A percentile compares a stretch with the other conserved stretches of the same genome.
Conservation (phyloP, 2,888 invertebrate genomes). For the Tenthredo distinguenda region DNA sequence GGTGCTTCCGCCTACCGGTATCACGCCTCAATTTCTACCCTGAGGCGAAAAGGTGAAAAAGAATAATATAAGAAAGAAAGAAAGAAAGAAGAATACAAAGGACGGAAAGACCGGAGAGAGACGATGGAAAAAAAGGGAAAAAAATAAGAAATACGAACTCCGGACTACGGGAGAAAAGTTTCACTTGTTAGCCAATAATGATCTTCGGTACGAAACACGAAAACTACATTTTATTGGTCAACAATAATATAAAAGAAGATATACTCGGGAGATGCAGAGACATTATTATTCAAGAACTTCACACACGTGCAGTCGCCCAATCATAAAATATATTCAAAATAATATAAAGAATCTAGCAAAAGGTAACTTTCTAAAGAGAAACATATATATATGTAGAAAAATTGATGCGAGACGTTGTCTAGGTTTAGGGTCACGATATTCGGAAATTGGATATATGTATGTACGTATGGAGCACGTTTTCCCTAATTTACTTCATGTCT, state of each 20-base stretch:
- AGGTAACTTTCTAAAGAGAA: background rate
- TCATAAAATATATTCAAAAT: background rate
- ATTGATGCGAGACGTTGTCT: background rate
- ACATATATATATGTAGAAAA: background rate
- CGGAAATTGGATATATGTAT: background rate
- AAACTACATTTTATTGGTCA: background rate
- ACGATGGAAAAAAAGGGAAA: background rate
- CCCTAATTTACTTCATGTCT: background rate
- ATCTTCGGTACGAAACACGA: background rate
- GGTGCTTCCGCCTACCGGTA: background rate
- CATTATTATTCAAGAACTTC: background rate
- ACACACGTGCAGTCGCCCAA: background rate
- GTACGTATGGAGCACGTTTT: background rate
- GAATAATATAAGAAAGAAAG: background rate
- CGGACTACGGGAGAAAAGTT: background rate
- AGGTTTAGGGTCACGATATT: background rate
- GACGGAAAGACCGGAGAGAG: background rate
- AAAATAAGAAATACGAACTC: background rate
- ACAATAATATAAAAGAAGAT: background rate
- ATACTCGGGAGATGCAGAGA: background rate
- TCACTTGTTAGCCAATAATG: background rate
- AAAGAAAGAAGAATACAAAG: background rate
- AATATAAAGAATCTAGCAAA: background rate
- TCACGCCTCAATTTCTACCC: conserved; percentile 22
- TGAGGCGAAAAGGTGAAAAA: background rate